phyloP scores from a whole-genome alignment of 1,140 invertebrate genomes.

The Pollicipes pollicipes region DNA sequence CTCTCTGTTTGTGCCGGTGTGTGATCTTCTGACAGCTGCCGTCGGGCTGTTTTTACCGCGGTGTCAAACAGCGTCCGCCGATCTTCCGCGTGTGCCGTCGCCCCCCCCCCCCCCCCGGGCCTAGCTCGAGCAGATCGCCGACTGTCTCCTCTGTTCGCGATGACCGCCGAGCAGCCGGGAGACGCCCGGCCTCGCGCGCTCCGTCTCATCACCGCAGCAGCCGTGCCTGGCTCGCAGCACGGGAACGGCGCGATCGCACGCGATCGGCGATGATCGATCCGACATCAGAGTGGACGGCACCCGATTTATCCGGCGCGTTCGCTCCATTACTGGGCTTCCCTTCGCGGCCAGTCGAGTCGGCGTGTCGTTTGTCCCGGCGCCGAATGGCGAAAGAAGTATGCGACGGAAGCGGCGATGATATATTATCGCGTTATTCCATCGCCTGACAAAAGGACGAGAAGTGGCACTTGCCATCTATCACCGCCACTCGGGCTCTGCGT shows the following conservation, averaged over 20 bases:
- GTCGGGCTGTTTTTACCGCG: too few relatives aligned
- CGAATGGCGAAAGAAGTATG: background rate
- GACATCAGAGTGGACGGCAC: background rate
- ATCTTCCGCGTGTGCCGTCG: too few relatives aligned
- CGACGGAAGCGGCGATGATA: background rate
- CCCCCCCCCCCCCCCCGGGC: too few relatives aligned
- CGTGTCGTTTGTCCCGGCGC: background rate
- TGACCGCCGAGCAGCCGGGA: background rate
- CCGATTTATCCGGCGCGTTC: background rate
- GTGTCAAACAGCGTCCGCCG: too few relatives aligned
- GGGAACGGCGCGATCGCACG: background rate
- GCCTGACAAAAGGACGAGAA: background rate
- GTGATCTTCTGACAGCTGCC: background rate
- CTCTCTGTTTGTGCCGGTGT: background rate
- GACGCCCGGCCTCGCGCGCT: too few relatives aligned
- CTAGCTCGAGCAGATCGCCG: too few relatives aligned
- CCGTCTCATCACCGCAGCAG: too few relatives aligned
- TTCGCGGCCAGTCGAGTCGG: background rate
- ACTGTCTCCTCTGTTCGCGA: too few relatives aligned
- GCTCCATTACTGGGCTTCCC: background rate
- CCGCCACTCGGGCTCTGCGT: background rate
- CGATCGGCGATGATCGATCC: background rate
- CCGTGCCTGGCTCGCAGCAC: too few relatives aligned
- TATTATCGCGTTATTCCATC: background rate
- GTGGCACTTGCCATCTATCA: background rate